These are phyloP conservation scores for Synanceia verrucosa DNA, from an alignment of 2,797 vertebrate species.

Conservation along the genomic window DNA sequence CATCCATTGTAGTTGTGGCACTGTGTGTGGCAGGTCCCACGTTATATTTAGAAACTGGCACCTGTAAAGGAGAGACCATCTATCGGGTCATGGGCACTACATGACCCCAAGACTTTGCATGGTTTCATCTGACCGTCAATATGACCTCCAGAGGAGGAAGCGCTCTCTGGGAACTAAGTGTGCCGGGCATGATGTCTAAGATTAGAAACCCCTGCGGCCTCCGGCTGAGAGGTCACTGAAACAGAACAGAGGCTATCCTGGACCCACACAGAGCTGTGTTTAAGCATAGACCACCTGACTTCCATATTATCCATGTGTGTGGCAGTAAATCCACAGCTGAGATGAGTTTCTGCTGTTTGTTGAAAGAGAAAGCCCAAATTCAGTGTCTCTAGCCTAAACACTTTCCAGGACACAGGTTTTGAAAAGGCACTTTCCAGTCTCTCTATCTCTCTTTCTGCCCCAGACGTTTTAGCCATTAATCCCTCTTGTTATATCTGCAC, in stretches of 20 bases:
- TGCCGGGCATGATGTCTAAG: constrained; percentile 35
- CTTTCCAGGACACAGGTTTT: constrained; percentile 63
- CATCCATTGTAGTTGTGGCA: constrained; percentile 3
- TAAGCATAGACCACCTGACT: constrained; percentile 66
- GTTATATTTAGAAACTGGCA: constrained; percentile 53
- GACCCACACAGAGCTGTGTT: constrained; percentile 68
- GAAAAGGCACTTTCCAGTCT: constrained; percentile 63
- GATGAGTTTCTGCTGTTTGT: constrained; percentile 74
- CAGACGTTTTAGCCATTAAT: constrained; percentile 34
- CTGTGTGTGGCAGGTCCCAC: constrained; percentile 50
- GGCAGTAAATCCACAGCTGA: constrained; percentile 65
- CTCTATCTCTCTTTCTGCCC: constrained; percentile 22
- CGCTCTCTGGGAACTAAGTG: background rate
- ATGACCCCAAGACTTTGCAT: constrained; percentile 7
- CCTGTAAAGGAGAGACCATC: constrained; percentile 24
- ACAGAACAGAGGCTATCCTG: constrained; percentile 44
- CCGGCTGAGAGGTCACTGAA: constrained; percentile 51
- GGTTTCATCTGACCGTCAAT: constrained; percentile 15
- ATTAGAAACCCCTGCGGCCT: constrained; percentile 58
- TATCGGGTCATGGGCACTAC: constrained; percentile 17
- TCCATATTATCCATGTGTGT: constrained; percentile 68
- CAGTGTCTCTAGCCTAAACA: constrained; percentile 73
- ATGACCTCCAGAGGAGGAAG: constrained; percentile 37
- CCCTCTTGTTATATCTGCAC: constrained; percentile 38
- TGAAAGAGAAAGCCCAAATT: constrained; percentile 69